Base-by-base conservation (phyloP, 2,888 invertebrate genomes). In the Phanerotoma sp. region DNA sequence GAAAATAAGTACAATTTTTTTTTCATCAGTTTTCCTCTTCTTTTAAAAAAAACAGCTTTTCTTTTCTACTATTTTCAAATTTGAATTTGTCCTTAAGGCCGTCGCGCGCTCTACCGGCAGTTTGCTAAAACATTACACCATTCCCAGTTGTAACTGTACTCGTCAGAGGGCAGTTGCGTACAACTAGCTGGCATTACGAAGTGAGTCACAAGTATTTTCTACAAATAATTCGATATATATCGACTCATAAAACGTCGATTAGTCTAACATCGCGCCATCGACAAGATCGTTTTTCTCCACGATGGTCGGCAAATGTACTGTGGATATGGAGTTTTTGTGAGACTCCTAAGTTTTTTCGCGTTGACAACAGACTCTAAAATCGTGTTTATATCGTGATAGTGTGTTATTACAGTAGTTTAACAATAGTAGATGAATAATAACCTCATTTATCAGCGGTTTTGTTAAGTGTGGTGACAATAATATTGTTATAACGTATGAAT, bases 221-320 rank as follows among this genome's bases (percentile, higher is more conserved):
- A 18, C 20, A n/a, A 10, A 15, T 15, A 15, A 22, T 35, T 54
- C 51, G 30, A n/a, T n/a, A 44, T 40, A 7, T 9, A 32, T 56
- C 47, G 54, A 48, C 22, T 10, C 15, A 5, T 20, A 10, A 21
- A 4, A 4, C 4, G n/a, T 38, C 38, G 38, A 38, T 16, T 38
- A 21, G 9, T 4, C 10, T n/a, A 37, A 16, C 25, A 13, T 18
- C 18, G 25, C 46, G 50, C 13, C 28, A 18, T 28, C 51, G 40
- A 46, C 49, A 35, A 47, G 45, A 55, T 54, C 51, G 54, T 54
- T 54, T 54, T 60, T 64, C 62, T 70, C 66, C 67, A 67, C 64
- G 62, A 70, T 69, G 71, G 69, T 71, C 71, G 73, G 71, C 68
- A 68, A 72, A 70, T 62, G 70, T 72, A 70, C 71, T 61, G 69